These are phyloP conservation scores for Synergus itoensis DNA, from an alignment of 2,888 invertebrate genomes.

Conservation along the genomic window DNA sequence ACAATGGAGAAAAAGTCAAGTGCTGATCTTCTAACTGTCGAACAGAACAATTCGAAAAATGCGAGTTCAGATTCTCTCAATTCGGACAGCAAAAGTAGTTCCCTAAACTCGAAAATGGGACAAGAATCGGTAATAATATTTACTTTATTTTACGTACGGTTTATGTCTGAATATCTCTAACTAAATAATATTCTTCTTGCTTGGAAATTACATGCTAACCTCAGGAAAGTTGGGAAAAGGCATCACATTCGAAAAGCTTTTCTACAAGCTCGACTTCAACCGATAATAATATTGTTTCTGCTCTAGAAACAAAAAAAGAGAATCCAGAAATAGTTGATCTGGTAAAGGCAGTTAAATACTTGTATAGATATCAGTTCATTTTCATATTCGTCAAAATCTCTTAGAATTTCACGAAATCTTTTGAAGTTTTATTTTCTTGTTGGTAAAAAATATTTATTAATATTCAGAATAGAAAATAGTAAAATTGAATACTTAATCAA, in stretches of 20 bases:
- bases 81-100: conserved; percentile 92
- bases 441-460: background rate
- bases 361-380: conserved; percentile 20
- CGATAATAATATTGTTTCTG: conserved; percentile 81
- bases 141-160: conserved; percentile 28
- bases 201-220: conserved; percentile 51
- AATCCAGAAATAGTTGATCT: conserved; percentile 75
- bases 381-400: conserved; percentile 1
- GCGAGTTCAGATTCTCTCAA: conserved; percentile 90
- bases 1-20: conserved; percentile 84
- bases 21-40: conserved; percentile 83
- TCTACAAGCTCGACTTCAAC: conserved; percentile 83
- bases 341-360: conserved; percentile 53
- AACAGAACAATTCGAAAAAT: conserved; percentile 85
- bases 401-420: background rate
- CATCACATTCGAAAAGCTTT: conserved; percentile 83
- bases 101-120: conserved; percentile 90
- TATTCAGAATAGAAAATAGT: background rate
- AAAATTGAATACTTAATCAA: background rate
- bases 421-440: background rate
- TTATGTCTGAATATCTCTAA: conserved; percentile 49
- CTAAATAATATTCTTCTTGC: conserved; percentile 63
- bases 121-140: conserved; percentile 87
- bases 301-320: conserved; percentile 79
- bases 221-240: conserved; percentile 81